Evolutionary conservation across 2,797 vertebrate genomes (phyloP).

Genomic region (Cossypha heuglini): DNA sequence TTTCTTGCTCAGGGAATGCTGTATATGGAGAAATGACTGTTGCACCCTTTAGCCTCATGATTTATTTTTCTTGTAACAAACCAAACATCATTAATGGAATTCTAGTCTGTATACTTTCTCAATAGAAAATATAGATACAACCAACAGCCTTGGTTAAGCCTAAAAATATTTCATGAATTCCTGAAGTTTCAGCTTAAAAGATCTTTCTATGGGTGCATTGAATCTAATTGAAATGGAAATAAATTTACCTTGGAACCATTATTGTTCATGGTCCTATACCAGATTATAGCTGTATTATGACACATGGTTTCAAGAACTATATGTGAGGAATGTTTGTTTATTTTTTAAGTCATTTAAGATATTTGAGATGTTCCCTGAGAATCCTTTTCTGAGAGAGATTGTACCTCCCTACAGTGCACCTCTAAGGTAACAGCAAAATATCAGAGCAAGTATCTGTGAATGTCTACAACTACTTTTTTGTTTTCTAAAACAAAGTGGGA

Average conservation of each 20-base stretch:
- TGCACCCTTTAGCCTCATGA: neutral
- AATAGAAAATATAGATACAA: neutral
- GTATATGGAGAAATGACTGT: neutral
- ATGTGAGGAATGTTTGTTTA: neutral
- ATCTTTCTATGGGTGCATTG: neutral
- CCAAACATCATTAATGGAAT: neutral
- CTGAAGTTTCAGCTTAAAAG: neutral
- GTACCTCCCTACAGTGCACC: neutral
- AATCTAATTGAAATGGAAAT: neutral
- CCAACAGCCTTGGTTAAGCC: neutral
- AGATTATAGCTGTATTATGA: neutral
- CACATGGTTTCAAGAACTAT: neutral
- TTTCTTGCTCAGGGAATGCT: neutral
- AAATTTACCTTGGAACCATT: neutral
- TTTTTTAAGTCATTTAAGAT: neutral
- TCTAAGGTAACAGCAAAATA: neutral
- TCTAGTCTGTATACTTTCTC: neutral
- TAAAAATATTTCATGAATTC: neutral
- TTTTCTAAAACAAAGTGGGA: neutral
- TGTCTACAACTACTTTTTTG: neutral
- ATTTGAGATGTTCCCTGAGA: neutral
- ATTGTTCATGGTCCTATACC: neutral
- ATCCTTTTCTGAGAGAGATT: neutral
- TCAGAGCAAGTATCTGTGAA: neutral
- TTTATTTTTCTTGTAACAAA: neutral